Evolutionary conservation across 2,797 vertebrate species (phyloP), one percentile per base, ranked within the genome.

Genomic region (Champsocephalus esox): DNA sequence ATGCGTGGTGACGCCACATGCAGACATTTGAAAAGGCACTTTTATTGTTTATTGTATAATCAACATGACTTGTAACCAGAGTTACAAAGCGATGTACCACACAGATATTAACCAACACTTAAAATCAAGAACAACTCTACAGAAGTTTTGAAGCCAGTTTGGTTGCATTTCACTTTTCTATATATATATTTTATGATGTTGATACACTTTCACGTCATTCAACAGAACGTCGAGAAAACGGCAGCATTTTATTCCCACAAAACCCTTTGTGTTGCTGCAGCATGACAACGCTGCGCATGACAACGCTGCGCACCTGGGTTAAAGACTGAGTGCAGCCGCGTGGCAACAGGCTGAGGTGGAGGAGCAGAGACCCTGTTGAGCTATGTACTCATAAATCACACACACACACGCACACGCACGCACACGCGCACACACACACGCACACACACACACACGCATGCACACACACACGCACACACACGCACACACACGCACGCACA

Each of bases 311-410:
- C 19, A 19, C 19, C 10, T 16, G 64, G 73, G 65, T 79, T 74
- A 69, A 74, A 66, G 58, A 61, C 72, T 54, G 72, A 72, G 81
- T 34, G 45, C 44, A 87, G 78, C 70, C 75, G 74, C 46, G 66
- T 74, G 79, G 85, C 81, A 92, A 90, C 88, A 87, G 88, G 87
- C 84, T 87, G 86, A 78, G 88, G 81, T 82, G 84, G 81, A 77
- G 88, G 85, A 81, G 80, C 69, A 80, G 68, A 81, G 66, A 77
- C 54, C 64, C 57, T 85, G 84, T 78, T 59, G 28, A 80, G 73
- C 73, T 82, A 70, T 74, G 78, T 24, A 60, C 83, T 89, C 88
- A 90, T 93, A 91, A 91, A 90, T 93, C 91, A 91, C 57, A 73
- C 70, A 38, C 34, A 8, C 34, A 8, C 34, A 0, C 24, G 3